Conservation (phyloP, 1,140 invertebrate genomes). For the Goniozus legneri region DNA sequence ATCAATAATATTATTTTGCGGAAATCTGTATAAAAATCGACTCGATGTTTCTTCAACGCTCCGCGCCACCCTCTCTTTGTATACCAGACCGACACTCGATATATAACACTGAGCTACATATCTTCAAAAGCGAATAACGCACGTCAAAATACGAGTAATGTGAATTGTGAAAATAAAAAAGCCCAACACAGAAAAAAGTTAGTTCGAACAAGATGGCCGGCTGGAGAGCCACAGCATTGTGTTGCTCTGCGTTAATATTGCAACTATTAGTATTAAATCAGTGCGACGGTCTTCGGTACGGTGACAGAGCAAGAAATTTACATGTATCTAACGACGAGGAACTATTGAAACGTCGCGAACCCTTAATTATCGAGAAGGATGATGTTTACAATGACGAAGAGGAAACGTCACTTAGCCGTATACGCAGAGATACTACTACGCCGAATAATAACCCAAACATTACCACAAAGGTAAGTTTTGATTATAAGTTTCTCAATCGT, state of each 20-base stretch:
- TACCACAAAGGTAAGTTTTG: constrained; percentile 36
- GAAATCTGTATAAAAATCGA: no score
- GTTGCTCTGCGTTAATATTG: constrained; percentile 30
- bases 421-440: constrained; percentile 21
- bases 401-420: constrained; percentile 32
- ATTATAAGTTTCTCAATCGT: neutral
- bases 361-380: constrained; percentile 29
- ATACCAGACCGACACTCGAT: no score
- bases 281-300: constrained; percentile 28
- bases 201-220: constrained; percentile 50
- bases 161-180: no score
- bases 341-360: constrained; percentile 5
- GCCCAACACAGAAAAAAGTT: constrained; percentile 28
- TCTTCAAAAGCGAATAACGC: no score
- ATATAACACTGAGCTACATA: no score
- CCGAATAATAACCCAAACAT: constrained; percentile 36
- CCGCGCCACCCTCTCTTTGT: no score
- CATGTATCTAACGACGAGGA: constrained; percentile 21
- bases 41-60: no score
- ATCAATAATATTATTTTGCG: no score
- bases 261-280: constrained; percentile 33
- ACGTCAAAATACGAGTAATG: no score
- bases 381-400: constrained; percentile 12
- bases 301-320: constrained; percentile 28
- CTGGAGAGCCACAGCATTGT: constrained; percentile 36